A percentile compares a stretch with the other conserved stretches of the same genome.
Evolutionary conservation across 2,888 invertebrate species (phyloP).

Genomic region (Glomeris marginata): DNA sequence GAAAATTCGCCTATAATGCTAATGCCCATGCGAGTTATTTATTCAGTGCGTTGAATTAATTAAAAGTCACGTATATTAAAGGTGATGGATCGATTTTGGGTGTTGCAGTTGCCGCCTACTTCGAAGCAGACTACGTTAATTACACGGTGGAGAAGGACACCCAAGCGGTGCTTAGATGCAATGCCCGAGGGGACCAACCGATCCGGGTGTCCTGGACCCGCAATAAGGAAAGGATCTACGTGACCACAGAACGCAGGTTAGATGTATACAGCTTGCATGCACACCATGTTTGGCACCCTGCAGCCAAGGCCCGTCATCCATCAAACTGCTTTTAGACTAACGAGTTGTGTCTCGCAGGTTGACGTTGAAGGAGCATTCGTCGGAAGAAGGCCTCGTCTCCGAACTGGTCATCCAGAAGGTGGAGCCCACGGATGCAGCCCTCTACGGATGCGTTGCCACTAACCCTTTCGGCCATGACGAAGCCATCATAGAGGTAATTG

Average conservation of each 20-base stretch:
- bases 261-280: background rate
- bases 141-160: slow-evolving; percentile 24
- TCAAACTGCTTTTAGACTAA: no score
- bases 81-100: background rate
- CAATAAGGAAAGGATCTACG: slow-evolving; percentile 16
- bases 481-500: slow-evolving; percentile 5
- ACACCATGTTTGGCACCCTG: no score
- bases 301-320: no score
- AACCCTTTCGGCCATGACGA: slow-evolving; percentile 11
- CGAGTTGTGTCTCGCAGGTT: slow-evolving; percentile 1
- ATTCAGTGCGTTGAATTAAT: no score
- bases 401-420: slow-evolving; percentile 8
- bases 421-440: slow-evolving; percentile 7
- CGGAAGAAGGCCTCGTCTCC: slow-evolving; percentile 3
- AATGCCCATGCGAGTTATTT: no score
- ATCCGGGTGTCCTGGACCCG: slow-evolving; percentile 32
- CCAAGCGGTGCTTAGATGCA: slow-evolving; percentile 28
- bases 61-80: no score
- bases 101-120: slow-evolving; percentile 12
- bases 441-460: slow-evolving; percentile 7
- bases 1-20: no score
- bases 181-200: slow-evolving; percentile 33
- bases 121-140: slow-evolving; percentile 12
- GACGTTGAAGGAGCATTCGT: slow-evolving; percentile 6
- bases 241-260: slow-evolving; percentile 12